A percentile compares a stretch with the other conserved stretches of the same genome.
phyloP scores from a whole-genome alignment of 2,888 invertebrate species.

The Ceraclea dissimilis region DNA sequence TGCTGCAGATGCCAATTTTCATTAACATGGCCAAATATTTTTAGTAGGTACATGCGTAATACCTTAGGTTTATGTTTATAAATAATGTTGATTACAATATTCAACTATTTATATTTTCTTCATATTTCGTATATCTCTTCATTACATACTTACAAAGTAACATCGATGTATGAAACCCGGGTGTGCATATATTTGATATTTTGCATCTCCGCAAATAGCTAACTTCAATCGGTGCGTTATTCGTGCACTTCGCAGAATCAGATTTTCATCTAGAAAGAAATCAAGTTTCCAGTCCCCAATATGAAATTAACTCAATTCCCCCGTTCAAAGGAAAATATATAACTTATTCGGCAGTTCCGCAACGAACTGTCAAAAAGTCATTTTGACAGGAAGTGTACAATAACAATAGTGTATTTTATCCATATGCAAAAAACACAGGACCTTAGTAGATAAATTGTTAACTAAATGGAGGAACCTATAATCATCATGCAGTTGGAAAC shows the following conservation, averaged over 20 bases:
- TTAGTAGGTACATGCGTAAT: no score
- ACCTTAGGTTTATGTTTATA: no score
- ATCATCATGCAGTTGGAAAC: background rate
- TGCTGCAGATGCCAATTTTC: no score
- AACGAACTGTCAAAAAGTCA: background rate
- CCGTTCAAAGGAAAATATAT: no score
- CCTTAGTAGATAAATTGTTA: background rate
- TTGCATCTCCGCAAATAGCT: conserved; percentile 14
- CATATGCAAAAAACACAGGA: background rate
- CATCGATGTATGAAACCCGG: conserved; percentile 1
- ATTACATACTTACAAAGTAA: conserved; percentile 6
- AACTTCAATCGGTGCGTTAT: conserved; percentile 3
- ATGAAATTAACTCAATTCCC: no score
- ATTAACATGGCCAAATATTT: no score
- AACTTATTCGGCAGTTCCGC: no score
- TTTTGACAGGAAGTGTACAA: background rate
- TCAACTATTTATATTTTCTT: no score
- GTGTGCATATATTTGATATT: conserved; percentile 13
- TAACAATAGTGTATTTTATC: background rate
- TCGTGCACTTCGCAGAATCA: background rate
- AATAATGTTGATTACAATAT: no score
- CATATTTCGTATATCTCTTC: no score
- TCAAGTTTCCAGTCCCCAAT: background rate
- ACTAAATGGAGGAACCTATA: background rate
- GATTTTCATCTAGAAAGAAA: background rate